Conservation (phyloP, 2,888 invertebrate species). For the Coelopa pilipes region DNA sequence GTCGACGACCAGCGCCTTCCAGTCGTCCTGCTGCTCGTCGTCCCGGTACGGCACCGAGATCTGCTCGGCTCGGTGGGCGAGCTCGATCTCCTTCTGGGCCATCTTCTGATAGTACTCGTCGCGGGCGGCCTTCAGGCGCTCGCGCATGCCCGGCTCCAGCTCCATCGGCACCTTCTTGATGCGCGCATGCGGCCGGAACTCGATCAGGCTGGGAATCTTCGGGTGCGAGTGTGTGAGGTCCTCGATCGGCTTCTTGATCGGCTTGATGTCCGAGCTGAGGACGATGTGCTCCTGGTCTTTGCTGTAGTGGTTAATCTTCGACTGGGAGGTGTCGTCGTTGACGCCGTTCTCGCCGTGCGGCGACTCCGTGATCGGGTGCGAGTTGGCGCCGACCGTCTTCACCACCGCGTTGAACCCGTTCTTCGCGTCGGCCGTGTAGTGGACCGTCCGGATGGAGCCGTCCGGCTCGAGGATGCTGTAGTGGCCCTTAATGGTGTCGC, state of each 20-base stretch:
- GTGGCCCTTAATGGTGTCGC: constrained; percentile 69
- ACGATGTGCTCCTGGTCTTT: constrained; percentile 66
- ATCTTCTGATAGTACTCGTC: constrained; percentile 57
- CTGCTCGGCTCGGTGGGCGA: constrained; percentile 41
- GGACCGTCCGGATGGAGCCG: constrained; percentile 71
- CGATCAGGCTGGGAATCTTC: constrained; percentile 61
- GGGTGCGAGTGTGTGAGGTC: constrained; percentile 63
- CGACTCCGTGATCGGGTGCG: constrained; percentile 63
- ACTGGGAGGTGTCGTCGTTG: constrained; percentile 64
- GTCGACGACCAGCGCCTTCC: constrained; percentile 60
- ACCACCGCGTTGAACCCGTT: constrained; percentile 71
- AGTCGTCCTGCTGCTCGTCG: constrained; percentile 53
- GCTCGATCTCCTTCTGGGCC: constrained; percentile 10
- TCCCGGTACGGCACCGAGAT: constrained; percentile 49
- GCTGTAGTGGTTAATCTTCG: constrained; percentile 67
- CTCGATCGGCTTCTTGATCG: constrained; percentile 57
- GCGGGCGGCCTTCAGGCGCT: constrained; percentile 52
- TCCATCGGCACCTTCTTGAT: constrained; percentile 64
- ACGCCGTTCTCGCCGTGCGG: constrained; percentile 53
- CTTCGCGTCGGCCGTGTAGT: constrained; percentile 71
- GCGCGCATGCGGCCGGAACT: constrained; percentile 63
- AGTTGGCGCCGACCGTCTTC: constrained; percentile 67
- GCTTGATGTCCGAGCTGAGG: constrained; percentile 63
- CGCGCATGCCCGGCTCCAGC: constrained; percentile 57
- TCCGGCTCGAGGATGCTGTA: constrained; percentile 78